These are phyloP conservation scores for Macrotus californicus DNA, from an alignment of 2,113 vertebrate species.

Conservation along the genomic window DNA sequence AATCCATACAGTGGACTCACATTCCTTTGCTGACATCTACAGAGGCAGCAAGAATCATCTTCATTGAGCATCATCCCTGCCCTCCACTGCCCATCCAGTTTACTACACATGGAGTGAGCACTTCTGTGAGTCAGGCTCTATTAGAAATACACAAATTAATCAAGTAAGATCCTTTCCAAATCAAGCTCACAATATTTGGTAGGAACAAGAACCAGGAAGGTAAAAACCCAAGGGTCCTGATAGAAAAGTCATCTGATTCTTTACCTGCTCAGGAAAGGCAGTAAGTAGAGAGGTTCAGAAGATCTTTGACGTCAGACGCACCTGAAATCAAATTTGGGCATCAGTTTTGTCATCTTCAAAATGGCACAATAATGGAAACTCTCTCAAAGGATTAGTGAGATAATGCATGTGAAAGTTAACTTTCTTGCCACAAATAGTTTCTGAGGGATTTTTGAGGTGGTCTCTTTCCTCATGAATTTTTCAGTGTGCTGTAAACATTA, in stretches of 20 bases:
- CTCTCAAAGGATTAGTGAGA: neutral
- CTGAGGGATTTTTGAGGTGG: neutral
- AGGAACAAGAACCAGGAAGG: neutral
- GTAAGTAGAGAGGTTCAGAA: neutral
- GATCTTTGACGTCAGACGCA: neutral
- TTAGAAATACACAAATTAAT: slow-evolving; percentile 16
- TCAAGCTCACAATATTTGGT: neutral
- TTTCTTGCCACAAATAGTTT: neutral
- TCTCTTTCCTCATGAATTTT: neutral
- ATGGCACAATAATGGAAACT: neutral
- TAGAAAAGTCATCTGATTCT: neutral
- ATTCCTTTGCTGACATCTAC: neutral
- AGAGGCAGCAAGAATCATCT: neutral
- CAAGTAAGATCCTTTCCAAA: neutral
- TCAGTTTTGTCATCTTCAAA: slow-evolving; percentile 31
- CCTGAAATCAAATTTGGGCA: neutral
- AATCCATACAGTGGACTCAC: neutral
- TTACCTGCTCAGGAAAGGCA: neutral
- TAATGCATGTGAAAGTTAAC: neutral
- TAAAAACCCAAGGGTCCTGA: neutral
- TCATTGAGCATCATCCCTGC: neutral
- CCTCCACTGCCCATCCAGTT: neutral
- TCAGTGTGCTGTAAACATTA: neutral
- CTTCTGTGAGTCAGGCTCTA: neutral
- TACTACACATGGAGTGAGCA: neutral